Evolutionary conservation across 2,888 invertebrate species (phyloP), one percentile per base, ranked within the genome.

Genomic region (Nemoura dubitans): DNA sequence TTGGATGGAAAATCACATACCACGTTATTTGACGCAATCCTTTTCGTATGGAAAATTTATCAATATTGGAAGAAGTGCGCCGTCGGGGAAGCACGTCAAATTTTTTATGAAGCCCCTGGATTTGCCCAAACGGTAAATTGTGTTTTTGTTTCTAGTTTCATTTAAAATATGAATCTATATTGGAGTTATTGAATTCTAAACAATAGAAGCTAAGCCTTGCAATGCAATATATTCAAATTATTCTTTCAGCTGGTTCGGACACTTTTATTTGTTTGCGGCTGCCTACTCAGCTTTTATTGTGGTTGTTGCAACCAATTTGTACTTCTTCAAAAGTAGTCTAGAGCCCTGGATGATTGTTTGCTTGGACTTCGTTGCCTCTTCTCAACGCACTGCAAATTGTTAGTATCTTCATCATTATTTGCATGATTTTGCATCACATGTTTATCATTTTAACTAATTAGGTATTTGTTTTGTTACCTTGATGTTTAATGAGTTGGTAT

Each of bases 41-140:
- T 95, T 94, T 90, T 93, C 94, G 29, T 96, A 96, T 91, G 97
- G 97, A 21, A 96, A 96, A 91, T 95, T 94, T 89, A 93, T 94
- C 0, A 93, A 94, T 88, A 93, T 93, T 89, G 93, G 93, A 82
- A 87, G 36, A 80, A 87, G 86, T 76, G 87, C 81, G 2, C 29
- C 3, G n/a, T 59, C 59, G 14, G 59, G 59, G 14, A 59, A 59
- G 21, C 59, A 29, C 21, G 14, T 3, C 30, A 30, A 0, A 2
- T 84, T 86, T 6, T 77, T 78, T 21, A 14, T 93, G 0, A 90
- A 89, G 77, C 89, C 90, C 28, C 30, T 94, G 26, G 95, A 96
- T 91, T 93, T 97, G 81, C 97, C 97, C 0, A 97, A 97, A 91
- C 93, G 95, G 82, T 92, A 88, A 90, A 88, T 28, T 80, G 29